Conservation (phyloP, 2,797 vertebrate genomes). For the Cossypha caffra region DNA sequence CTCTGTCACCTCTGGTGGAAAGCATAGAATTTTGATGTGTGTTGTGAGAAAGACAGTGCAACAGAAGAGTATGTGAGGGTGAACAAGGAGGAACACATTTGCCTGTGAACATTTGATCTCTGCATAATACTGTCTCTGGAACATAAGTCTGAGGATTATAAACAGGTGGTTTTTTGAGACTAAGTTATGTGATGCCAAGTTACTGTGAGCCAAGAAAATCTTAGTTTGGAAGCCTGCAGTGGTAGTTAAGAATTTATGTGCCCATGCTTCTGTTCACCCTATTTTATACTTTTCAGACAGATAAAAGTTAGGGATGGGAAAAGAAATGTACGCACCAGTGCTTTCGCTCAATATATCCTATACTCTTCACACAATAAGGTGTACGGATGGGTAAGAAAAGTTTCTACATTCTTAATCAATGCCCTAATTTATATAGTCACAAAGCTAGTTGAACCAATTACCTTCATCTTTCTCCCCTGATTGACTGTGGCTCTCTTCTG, state of each 20-base stretch:
- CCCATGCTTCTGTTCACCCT: not conserved
- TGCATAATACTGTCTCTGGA: constrained; percentile 33
- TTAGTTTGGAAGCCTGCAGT: constrained; percentile 15
- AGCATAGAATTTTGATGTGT: not conserved
- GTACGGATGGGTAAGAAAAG: not conserved
- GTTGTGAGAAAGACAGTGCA: not conserved
- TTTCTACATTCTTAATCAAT: not conserved
- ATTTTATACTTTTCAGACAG: not conserved
- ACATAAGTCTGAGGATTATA: constrained; percentile 47
- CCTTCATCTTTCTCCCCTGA: constrained; percentile 77
- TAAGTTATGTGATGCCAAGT: constrained; percentile 45
- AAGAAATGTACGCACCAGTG: not conserved
- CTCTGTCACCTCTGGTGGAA: not conserved
- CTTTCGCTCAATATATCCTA: not conserved
- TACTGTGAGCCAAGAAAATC: constrained; percentile 44
- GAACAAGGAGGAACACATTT: constrained; percentile 33
- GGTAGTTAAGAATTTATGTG: not conserved
- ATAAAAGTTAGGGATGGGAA: not conserved
- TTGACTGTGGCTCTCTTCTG: constrained; percentile 30
- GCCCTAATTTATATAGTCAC: not conserved
- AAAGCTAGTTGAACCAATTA: constrained; percentile 47
- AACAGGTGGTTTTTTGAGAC: constrained; percentile 53
- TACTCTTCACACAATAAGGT: not conserved
- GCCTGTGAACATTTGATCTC: constrained; percentile 34
- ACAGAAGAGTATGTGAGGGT: not conserved